Base-by-base conservation (phyloP, 2,888 invertebrate species). In the Lepas anatifera region DNA sequence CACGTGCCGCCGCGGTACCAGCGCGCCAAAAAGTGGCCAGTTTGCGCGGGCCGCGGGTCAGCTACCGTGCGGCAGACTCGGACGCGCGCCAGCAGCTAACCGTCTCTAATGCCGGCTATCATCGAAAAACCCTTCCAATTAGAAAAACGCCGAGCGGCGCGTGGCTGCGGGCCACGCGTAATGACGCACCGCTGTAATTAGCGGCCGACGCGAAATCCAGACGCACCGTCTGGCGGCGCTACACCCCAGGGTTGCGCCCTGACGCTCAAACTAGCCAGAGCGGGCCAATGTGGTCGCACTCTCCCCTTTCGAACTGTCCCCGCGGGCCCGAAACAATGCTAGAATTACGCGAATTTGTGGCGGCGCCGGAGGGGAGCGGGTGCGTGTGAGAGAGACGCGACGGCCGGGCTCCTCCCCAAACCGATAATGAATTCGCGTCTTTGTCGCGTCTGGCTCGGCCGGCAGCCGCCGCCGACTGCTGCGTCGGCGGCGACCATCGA, bases 101-200 rank as follows among this genome's bases (percentile, higher is more conserved):
- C n/a, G n/a, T n/a, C n/a, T n/a, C 58, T 58, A 32, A 58, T 58
- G 32, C 32, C n/a, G 22, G 58, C 32, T 58, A 32, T 58, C 58
- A 58, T 58, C 58, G 58, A 58, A 58, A 58, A 58, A 58, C 58
- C 25, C 32, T 58, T 58, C 58, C 27, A 58, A 58, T 58, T 58
- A 58, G 58, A 58, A 58, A 58, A 58, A 58, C 58, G 32, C 58
- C 13, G 58, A 32, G 11, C 29, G 32, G 32, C 32, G 58, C 32
- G 58, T 58, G 25, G 18, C 58, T 16, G 25, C 29, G 32, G 58
- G 32, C 58, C 7, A 18, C 16, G 22, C 32, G 32, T 58, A 58
- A 58, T 58, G 6, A 32, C 27, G 10, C 3, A 32, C 58, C 29
- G 6, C 16, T 32, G 58, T 58, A 32, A 32, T 58, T 58, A 58